These are phyloP conservation scores for Xylota segnis DNA, from an alignment of 2,888 invertebrate species.

Conservation along the genomic window DNA sequence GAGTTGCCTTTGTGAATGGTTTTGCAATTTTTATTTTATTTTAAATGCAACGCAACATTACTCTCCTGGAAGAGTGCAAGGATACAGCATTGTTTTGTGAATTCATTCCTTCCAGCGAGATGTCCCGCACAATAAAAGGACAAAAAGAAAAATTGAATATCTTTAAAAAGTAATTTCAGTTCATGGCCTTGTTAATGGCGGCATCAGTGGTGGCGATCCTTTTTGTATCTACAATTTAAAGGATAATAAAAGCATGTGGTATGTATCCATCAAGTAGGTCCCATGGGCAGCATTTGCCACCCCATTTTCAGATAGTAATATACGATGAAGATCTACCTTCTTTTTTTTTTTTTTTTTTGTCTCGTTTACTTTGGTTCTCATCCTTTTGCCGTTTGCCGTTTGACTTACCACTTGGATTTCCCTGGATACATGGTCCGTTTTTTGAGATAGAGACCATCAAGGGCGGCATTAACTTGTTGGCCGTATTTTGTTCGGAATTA, in stretches of 20 bases:
- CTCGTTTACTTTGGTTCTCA: neutral
- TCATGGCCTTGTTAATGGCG: conserved; percentile 77
- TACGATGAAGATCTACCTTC: conserved; percentile 74
- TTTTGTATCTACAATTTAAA: conserved; percentile 68
- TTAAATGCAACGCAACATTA: conserved; percentile 55
- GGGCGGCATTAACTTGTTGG: conserved; percentile 62
- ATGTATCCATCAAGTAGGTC: conserved; percentile 84
- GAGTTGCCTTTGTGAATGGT: conserved; percentile 15
- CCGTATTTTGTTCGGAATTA: conserved; percentile 58
- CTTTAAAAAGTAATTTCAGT: conserved; percentile 74
- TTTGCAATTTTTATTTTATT: conserved; percentile 14
- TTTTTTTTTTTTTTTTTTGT: conserved; percentile 19
- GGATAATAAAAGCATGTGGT: conserved; percentile 83
- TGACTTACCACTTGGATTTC: conserved; percentile 73
- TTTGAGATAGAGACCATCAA: conserved; percentile 28
- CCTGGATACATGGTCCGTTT: conserved; percentile 70
- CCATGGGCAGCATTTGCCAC: conserved; percentile 84
- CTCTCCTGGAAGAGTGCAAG: conserved; percentile 45
- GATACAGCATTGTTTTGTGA: conserved; percentile 26
- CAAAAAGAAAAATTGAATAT: conserved; percentile 66
- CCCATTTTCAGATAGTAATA: conserved; percentile 81
- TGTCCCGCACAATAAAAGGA: conserved; percentile 28
- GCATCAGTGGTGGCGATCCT: conserved; percentile 72
- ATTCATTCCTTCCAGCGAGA: conserved; percentile 15
- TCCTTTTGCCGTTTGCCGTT: conserved; percentile 42